Percentiles rank a stretch among this genome's conserved stretches.
Evolutionary conservation across 2,113 vertebrate genomes (phyloP).

Genomic region (Tauraco erythrolophus): DNA sequence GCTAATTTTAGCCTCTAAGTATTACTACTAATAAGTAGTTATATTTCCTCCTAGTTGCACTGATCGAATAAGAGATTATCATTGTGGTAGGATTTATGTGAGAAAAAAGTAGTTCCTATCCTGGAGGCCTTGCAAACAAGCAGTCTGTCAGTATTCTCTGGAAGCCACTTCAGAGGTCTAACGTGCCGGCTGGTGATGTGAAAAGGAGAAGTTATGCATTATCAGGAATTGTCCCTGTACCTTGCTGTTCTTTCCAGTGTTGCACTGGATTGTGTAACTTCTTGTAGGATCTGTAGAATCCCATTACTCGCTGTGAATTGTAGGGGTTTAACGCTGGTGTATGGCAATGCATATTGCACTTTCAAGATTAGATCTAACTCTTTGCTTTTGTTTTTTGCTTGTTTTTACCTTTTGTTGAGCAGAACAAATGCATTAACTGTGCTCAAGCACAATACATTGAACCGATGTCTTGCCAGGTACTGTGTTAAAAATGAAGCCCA

Average conservation of each 20-base stretch:
- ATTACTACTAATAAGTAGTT: not conserved
- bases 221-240: not conserved
- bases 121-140: not conserved
- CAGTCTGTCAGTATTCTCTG: not conserved
- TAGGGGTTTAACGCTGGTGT: not conserved
- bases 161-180: not conserved
- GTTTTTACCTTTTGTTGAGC: not conserved
- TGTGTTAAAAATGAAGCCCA: constrained; percentile 32
- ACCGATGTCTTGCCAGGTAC: not conserved
- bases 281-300: not conserved
- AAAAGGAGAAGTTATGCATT: not conserved
- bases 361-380: not conserved
- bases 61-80: not conserved
- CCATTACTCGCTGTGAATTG: not conserved
- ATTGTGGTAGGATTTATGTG: not conserved
- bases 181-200: accelerated
- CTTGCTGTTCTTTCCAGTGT: not conserved
- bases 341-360: not conserved
- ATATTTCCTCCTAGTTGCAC: not conserved
- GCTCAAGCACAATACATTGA: not conserved
- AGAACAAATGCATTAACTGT: not conserved
- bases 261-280: not conserved
- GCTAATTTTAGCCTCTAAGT: not conserved
- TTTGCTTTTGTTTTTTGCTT: not conserved
- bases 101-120: not conserved